phyloP scores from a whole-genome alignment of 2,888 invertebrate species.

The Anaspis maculata region DNA sequence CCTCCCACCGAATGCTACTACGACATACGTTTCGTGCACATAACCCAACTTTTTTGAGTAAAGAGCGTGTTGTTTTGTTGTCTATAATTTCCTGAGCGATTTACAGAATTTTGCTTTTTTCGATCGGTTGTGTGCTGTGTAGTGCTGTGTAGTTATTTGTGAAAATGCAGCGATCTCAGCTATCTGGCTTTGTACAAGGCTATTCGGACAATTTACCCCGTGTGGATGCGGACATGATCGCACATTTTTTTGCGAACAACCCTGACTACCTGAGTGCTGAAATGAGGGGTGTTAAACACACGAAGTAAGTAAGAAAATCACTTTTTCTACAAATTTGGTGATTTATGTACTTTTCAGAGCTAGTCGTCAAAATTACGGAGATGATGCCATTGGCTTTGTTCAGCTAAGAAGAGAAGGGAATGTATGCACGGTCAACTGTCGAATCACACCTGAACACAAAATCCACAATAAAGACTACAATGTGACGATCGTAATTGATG shows the following conservation, averaged over 20 bases:
- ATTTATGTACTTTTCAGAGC: not conserved
- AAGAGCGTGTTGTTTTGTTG: no score
- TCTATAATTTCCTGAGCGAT: no score
- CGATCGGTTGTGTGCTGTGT: no score
- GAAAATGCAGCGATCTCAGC: no score
- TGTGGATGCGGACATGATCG: not conserved
- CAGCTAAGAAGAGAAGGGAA: not conserved
- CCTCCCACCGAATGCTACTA: no score
- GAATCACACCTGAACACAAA: not conserved
- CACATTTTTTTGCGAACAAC: not conserved
- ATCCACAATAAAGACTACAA: not conserved
- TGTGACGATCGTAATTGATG: not conserved
- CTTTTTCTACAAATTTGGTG: not conserved
- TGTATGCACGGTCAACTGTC: not conserved
- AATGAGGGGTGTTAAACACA: not conserved
- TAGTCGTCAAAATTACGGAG: not conserved
- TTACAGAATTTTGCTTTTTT: no score
- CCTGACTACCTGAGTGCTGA: not conserved
- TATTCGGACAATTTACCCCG: not conserved
- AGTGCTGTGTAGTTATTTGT: no score
- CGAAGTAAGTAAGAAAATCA: not conserved
- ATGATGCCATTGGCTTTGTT: not conserved
- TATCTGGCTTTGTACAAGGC: not conserved
- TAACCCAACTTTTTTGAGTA: no score
- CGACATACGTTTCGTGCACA: no score